Conservation (phyloP, 2,113 vertebrate species). For the Empidonax alnorum region DNA sequence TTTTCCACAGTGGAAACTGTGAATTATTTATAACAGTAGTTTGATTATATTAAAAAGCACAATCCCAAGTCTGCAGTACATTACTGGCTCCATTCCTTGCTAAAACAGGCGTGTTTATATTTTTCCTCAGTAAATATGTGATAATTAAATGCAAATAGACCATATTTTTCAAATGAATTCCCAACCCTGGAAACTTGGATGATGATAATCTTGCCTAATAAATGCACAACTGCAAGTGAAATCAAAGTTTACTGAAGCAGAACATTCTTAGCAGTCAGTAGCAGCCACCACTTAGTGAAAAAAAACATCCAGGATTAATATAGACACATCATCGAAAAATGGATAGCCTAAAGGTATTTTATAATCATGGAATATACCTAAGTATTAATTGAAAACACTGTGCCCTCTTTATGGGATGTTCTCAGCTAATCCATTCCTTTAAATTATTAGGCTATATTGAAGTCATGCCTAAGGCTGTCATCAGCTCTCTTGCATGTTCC, state of each 20-base stretch:
- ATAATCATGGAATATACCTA: slow-evolving; percentile 15
- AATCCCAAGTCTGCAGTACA: slow-evolving; percentile 51
- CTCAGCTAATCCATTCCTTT: slow-evolving; percentile 38
- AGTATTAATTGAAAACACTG: slow-evolving; percentile 31
- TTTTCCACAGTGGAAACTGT: slow-evolving; percentile 39
- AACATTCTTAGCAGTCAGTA: slow-evolving; percentile 49
- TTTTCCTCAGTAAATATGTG: slow-evolving; percentile 65
- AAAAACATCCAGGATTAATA: slow-evolving; percentile 50
- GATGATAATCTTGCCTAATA: slow-evolving; percentile 72
- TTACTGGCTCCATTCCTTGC: slow-evolving; percentile 67
- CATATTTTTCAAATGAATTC: slow-evolving; percentile 65
- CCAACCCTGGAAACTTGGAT: slow-evolving; percentile 65
- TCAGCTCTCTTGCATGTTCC: not conserved
- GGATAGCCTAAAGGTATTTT: slow-evolving; percentile 23
- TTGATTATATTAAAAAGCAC: slow-evolving; percentile 69
- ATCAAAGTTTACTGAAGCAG: slow-evolving; percentile 44
- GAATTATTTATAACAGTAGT: slow-evolving; percentile 62
- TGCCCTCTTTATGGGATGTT: slow-evolving; percentile 30
- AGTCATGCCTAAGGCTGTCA: slow-evolving; percentile 49
- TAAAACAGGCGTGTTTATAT: slow-evolving; percentile 66
- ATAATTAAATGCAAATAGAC: slow-evolving; percentile 70
- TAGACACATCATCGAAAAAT: slow-evolving; percentile 33
- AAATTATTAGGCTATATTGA: slow-evolving; percentile 54
- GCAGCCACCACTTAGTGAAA: slow-evolving; percentile 33
- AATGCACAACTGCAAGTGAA: slow-evolving; percentile 64